phyloP scores from a whole-genome alignment of 2,113 vertebrate genomes.

The Micronycteris hirsuta region DNA sequence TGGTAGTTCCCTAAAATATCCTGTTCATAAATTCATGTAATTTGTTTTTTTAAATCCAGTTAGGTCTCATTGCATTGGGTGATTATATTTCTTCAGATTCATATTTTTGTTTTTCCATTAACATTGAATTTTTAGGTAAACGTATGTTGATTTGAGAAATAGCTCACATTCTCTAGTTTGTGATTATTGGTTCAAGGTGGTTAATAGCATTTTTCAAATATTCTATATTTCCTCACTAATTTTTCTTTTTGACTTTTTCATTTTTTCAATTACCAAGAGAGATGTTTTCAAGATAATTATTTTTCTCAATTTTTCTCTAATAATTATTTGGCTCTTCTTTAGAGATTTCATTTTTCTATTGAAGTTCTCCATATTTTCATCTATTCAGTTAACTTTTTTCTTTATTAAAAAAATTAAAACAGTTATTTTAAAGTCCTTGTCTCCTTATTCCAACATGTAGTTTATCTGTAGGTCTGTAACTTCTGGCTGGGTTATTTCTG shows the following conservation, averaged over 20 bases:
- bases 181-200: background rate
- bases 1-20: background rate
- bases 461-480: background rate
- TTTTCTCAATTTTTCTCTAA: background rate
- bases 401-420: background rate
- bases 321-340: background rate
- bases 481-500: background rate
- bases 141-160: background rate
- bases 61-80: background rate
- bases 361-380: background rate
- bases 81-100: background rate
- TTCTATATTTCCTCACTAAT: background rate
- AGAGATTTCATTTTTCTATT: background rate
- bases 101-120: constrained; percentile 17
- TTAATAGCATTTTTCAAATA: background rate
- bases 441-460: background rate
- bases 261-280: background rate
- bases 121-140: background rate
- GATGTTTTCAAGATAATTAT: background rate
- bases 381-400: background rate
- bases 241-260: constrained; percentile 9
- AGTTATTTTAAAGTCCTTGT: background rate
- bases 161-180: background rate
- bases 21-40: constrained; percentile 1
- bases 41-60: background rate